Evolutionary conservation across 1,140 invertebrate species (phyloP), one percentile per base, ranked within the genome.

Genomic region (Arctopsyche grandis): DNA sequence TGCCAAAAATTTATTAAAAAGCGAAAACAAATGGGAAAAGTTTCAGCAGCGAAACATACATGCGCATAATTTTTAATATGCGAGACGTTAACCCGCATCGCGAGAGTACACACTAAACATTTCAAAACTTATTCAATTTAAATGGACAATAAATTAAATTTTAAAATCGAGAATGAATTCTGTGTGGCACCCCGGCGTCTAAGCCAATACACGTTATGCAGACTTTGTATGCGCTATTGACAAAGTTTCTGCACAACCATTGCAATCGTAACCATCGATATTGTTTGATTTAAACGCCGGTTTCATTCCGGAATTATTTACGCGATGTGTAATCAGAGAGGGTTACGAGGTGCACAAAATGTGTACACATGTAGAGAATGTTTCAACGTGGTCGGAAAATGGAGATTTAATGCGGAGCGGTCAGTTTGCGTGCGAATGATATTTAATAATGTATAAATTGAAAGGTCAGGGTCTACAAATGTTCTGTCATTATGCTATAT

Each of bases 191-290:
- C 16, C 24, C 14, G 24, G 22, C 44, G 26, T 75, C 43, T 60
- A 75, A 58, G 73, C 73, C 9, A 58, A 75, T 44, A 12, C 14
- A 44, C 73, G 52, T 3, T 75, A 29, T 75, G 48, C 73, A 60
- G 69, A 73, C 52, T 75, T 75, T 75, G 73, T 75, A 60, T 73
- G 21, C 44, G 22, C 69, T 48, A 73, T 75, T 75, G 73, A 75
- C 73, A 75, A 75, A 75, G 73, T 75, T 75, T 75, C 46, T 29
- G 52, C 52, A 48, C 12, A 66, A 66, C n/a, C 63, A 71, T 71
- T 58, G 46, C 73, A 26, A 44, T 75, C 56, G n/a, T 43, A 52
- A n/a, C 56, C 73, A 75, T 75, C 73, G 56, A 73, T 75, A 26
- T 16, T 52, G 16, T 38, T 38, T 38, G 29, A 1, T 14, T 69